Conservation (phyloP, 2,113 vertebrate genomes). For the Orycteropus afer region DNA sequence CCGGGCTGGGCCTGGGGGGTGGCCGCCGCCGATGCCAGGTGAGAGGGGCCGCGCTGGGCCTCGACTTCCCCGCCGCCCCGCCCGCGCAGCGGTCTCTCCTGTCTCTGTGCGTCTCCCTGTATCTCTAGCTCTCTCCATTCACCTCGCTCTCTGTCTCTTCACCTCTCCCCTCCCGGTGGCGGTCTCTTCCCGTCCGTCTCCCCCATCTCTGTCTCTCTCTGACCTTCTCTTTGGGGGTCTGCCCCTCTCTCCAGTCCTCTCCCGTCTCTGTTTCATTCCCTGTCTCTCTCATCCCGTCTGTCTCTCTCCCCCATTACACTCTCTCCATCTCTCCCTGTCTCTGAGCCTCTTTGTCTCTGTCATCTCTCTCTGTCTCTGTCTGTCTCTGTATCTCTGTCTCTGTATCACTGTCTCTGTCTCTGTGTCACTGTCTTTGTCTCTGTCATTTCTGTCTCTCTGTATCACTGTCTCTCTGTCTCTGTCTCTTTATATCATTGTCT, state of each 20-base stretch:
- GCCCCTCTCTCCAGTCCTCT: background rate
- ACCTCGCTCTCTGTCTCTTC: no score
- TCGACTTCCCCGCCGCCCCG: background rate
- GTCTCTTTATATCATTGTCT: no score
- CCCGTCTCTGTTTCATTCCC: background rate
- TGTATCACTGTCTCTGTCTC: no score
- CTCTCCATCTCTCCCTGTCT: background rate
- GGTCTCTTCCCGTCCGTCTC: background rate
- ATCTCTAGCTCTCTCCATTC: background rate
- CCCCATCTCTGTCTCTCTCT: no score
- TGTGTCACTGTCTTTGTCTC: background rate
- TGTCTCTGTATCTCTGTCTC: background rate
- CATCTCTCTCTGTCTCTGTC: no score
- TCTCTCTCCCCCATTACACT: no score
- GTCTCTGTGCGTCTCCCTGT: no score
- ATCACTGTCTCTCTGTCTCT: background rate
- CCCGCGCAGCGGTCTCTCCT: background rate
- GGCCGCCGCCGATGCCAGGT: slow-evolving; percentile 47
- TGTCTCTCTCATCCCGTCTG: background rate
- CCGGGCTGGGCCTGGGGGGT: fast-evolving
- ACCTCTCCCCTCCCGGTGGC: no score
- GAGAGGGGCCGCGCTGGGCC: slow-evolving; percentile 37
- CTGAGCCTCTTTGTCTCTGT: background rate
- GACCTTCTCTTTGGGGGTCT: no score
- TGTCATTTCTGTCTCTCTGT: background rate